Base-by-base conservation (phyloP, 2,888 invertebrate genomes). In the Oxycera nigricornis region DNA sequence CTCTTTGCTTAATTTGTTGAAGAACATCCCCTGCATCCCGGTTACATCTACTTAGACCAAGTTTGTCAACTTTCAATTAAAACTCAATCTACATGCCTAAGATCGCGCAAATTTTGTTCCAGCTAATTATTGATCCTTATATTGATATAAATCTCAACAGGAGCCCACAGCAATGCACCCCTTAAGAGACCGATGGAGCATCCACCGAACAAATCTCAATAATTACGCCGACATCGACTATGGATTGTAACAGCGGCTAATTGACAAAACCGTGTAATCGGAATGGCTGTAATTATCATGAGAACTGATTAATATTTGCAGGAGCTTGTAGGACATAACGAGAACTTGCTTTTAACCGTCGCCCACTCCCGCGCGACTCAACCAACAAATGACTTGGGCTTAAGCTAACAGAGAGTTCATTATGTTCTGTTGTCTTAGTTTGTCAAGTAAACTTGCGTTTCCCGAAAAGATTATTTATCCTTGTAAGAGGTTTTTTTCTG, bases 381-480 rank as follows among this genome's bases (percentile, higher is more conserved):
- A 55, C 30, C 55, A 28, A 52, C 70, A 70, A 70, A 70, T 55
- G 35, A 31, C 70, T 31, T 24, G 30, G 55, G 26, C 70, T 70
- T 70, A 70, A 70, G 52, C 70, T 70, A 70, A 70, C 70, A 70
- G 20, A 7, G 52, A 70, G 70, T 70, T 70, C 70, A 70, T 70
- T 70, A 70, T 70, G 70, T 70, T 70, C 70, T 70, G 70, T 70
- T 70, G 70, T 70, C 70, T 70, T 70, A 70, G 70, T 70, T 70
- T 70, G 70, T 52, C 70, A 70, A 70, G 70, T 70, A 70, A 70
- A 70, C 52, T 52, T 55, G 52, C 55, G 70, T 70, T 70, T 70
- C 55, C 55, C 70, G 52, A 52, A 70, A 70, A 70, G 70, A 70
- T 70, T 70, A 70, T 70, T 70, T 70, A 70, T 70, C 52, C 70